Evolutionary conservation across 2,797 vertebrate species (phyloP).

Genomic region (Sphenopsis melanotis): DNA sequence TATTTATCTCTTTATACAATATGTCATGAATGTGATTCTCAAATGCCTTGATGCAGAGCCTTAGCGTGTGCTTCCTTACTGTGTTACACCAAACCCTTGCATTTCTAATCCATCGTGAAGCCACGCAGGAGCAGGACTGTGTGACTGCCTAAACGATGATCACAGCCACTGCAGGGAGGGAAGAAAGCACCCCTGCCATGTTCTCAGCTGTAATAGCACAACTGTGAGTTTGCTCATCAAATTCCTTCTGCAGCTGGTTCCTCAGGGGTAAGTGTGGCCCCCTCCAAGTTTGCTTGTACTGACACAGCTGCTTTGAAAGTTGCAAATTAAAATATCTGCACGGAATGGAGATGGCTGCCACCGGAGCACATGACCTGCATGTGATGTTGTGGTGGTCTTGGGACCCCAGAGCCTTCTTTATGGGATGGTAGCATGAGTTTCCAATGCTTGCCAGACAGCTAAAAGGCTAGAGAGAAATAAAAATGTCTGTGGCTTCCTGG

Average conservation of each 20-base stretch:
- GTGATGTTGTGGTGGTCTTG: conserved; percentile 39
- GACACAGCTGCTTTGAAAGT: conserved; percentile 57
- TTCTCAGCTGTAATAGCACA: not conserved
- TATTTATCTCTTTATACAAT: not conserved
- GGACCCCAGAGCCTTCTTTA: conserved; percentile 25
- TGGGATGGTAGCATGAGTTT: conserved; percentile 34
- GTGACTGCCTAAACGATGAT: not conserved
- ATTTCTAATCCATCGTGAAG: not conserved
- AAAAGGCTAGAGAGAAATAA: conserved; percentile 46
- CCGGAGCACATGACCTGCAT: conserved; percentile 47
- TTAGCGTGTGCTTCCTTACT: not conserved
- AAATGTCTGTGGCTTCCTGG: conserved; percentile 50
- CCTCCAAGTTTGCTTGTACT: conserved; percentile 31
- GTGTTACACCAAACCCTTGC: not conserved
- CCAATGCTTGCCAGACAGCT: conserved; percentile 45
- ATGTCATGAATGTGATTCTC: not conserved
- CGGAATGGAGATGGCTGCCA: conserved; percentile 19
- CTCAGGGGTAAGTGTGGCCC: conserved; percentile 13
- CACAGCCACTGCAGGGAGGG: not conserved
- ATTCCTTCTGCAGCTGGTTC: not conserved
- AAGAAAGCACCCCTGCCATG: not conserved
- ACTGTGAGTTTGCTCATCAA: not conserved
- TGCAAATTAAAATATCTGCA: conserved; percentile 54
- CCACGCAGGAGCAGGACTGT: not conserved
- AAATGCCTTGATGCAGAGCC: not conserved